Percentiles rank a stretch among this genome's conserved stretches.
Conservation (phyloP, 2,888 invertebrate genomes). For the Minunthozetes semirufus region DNA sequence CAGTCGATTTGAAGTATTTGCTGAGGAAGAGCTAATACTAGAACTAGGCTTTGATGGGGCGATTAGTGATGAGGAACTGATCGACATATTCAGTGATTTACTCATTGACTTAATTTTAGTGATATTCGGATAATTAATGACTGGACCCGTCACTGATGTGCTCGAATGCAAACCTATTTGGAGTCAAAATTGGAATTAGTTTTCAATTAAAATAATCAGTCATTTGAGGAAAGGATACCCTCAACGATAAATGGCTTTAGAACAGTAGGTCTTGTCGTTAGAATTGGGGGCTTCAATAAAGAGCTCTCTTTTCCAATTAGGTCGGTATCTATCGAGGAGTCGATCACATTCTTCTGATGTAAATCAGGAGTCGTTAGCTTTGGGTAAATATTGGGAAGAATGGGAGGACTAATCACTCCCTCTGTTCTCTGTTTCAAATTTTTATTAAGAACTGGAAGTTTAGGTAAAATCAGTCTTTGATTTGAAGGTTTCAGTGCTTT, state of each 20-base stretch:
- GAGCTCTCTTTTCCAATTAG: not conserved
- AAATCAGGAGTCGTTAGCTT: not conserved
- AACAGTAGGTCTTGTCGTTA: conserved; percentile 14
- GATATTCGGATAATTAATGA: conserved; percentile 5
- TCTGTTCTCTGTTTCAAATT: not conserved
- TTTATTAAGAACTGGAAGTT: not conserved
- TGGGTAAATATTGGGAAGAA: not conserved
- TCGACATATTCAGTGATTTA: not conserved
- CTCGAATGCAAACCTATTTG: not conserved
- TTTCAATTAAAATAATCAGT: too few relatives aligned
- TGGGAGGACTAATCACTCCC: not conserved
- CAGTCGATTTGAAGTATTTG: not conserved
- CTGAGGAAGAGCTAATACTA: not conserved
- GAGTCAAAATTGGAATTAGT: too few relatives aligned
- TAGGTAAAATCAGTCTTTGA: conserved; percentile 3
- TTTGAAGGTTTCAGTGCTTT: not conserved
- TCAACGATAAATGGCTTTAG: not conserved
- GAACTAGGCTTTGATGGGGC: not conserved
- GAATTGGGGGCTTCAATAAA: not conserved
- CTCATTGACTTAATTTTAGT: not conserved
- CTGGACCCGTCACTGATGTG: conserved; percentile 16
- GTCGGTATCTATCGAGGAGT: not conserved
- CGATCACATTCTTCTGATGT: not conserved
- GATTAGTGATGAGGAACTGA: not conserved
- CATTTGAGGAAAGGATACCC: not conserved